A percentile compares a stretch with the other conserved stretches of the same genome.
These are phyloP conservation scores for Rhagonycha lutea DNA, from an alignment of 2,888 invertebrate genomes.

Conservation along the genomic window DNA sequence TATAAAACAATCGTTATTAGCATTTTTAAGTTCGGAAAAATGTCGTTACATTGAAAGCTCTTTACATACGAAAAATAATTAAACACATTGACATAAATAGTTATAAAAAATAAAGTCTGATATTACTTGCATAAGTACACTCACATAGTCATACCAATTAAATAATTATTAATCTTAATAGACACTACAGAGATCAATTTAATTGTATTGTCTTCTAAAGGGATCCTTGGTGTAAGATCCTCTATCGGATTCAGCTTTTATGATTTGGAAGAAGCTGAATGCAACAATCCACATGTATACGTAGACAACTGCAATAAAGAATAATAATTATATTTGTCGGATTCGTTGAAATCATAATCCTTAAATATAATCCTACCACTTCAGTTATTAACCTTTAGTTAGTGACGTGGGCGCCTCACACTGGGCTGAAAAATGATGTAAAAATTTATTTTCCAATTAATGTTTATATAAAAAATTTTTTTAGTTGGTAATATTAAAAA, in stretches of 20 bases:
- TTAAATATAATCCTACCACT: not conserved
- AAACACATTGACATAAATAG: not conserved
- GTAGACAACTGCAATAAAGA: conserved; percentile 68
- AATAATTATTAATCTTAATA: not conserved
- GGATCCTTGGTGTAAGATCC: conserved; percentile 78
- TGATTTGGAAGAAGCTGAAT: conserved; percentile 78
- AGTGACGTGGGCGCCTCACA: too few species aligned
- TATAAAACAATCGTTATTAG: not conserved
- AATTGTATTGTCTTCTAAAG: conserved; percentile 56
- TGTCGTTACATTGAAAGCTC: not conserved
- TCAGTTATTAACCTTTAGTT: too few species aligned
- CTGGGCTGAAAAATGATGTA: too few species aligned
- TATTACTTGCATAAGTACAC: not conserved
- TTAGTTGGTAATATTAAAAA: too few species aligned
- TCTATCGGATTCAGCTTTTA: conserved; percentile 70
- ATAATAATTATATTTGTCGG: not conserved
- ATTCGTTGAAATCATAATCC: not conserved
- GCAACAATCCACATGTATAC: conserved; percentile 84
- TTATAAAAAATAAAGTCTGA: not conserved
- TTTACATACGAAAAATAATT: not conserved
- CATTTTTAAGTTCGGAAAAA: not conserved
- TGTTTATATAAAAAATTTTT: too few species aligned
- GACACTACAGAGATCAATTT: not conserved
- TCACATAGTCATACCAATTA: not conserved
- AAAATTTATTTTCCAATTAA: too few species aligned